Evolutionary conservation across 2,797 vertebrate species (phyloP).

Genomic region (Cossypha dichroa): DNA sequence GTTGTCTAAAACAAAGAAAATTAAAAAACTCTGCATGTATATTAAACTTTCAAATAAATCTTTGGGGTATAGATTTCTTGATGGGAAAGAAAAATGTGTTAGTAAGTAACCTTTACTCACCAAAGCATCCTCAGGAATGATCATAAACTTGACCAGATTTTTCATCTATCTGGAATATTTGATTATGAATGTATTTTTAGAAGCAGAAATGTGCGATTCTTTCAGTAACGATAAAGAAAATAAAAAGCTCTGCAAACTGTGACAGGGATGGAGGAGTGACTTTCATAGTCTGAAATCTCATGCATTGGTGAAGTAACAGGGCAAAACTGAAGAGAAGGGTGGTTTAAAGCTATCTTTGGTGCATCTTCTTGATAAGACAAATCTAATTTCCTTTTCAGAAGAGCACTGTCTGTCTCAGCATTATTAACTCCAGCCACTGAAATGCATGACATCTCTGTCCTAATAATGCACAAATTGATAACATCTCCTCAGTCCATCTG

Average conservation of each 20-base stretch:
- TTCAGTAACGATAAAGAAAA: neutral
- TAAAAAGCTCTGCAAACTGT: neutral
- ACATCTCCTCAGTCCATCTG: slow-evolving; percentile 24
- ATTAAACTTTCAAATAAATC: neutral
- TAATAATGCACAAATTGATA: slow-evolving; percentile 21
- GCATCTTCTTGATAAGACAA: slow-evolving; percentile 34
- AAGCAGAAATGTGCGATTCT: neutral
- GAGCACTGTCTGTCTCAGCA: neutral
- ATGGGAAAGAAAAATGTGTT: neutral
- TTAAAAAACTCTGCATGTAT: neutral
- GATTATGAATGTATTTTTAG: neutral
- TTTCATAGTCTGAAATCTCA: neutral
- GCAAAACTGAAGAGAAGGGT: neutral
- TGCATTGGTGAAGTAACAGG: neutral
- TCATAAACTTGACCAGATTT: neutral
- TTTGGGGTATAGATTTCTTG: neutral
- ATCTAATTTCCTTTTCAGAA: slow-evolving; percentile 55
- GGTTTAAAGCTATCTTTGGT: neutral
- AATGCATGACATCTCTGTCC: neutral
- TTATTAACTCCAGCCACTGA: slow-evolving; percentile 19
- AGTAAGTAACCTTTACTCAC: neutral
- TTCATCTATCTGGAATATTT: neutral
- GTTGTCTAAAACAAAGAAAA: neutral
- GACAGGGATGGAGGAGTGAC: neutral
- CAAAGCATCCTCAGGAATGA: neutral